Base-by-base conservation (phyloP, 2,113 vertebrate species). In the Cairina moschata region DNA sequence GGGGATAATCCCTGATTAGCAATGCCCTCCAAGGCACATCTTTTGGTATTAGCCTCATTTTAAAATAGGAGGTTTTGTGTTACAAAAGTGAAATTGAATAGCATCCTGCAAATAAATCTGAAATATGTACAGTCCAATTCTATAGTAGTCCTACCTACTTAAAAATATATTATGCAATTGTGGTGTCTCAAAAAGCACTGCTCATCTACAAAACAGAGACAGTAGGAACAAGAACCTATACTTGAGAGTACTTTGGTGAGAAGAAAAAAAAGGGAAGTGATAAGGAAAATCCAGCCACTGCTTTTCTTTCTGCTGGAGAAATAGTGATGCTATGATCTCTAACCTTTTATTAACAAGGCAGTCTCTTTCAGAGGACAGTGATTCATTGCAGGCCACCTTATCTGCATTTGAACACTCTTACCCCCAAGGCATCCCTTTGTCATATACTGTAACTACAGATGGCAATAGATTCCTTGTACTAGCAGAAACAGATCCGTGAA, bases 341-440 rank as follows among this genome's bases (percentile, higher is more conserved):
- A 85, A 88, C 91, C 97, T 96, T 96, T 95, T 78, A 76, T 97
- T 82, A 96, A 92, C 67, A 80, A 60, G 63, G 8, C 20, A n/a
- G 87, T 74, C 82, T 76, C 83, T 95, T 95, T 46, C 86, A 94
- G 95, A 95, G 93, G 93, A 97, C 91, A 95, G 87, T 88, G 93
- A 84, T 96, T 91, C 94, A 93, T 94, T 87, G 77, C 74, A 60
- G 95, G 63, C 67, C 91, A 88, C 38, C 93, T 97, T 97, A 97
- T 97, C 94, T 90, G 72, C 86, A 55, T 83, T 38, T 31, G 48
- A 88, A 88, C 92, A 97, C 95, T 6, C 86, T 96, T 90, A 59
- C 52, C 76, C 54, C 29, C 74, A 54, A 84, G 94, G 82, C 76
- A 52, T 80, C 54, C 44, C 82, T 98, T 97, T 96, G 94, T 97